Conservation (phyloP, 2,113 vertebrate species). For the Tragelaphus imberbis region DNA sequence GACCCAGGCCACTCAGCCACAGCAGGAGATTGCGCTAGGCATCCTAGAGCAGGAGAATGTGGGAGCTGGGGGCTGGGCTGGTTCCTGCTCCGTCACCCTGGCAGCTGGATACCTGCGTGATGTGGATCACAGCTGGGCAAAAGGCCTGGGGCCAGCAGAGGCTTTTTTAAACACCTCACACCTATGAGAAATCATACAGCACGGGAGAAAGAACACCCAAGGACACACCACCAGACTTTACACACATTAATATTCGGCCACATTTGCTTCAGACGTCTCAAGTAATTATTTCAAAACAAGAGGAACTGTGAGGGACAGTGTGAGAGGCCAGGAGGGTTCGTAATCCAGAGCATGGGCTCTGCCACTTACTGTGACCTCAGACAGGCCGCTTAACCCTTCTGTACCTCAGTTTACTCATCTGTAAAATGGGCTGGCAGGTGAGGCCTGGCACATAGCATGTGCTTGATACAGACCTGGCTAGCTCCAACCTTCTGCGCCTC, state of each 20-base stretch:
- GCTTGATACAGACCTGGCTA: background rate
- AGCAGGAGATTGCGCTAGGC: background rate
- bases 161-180: background rate
- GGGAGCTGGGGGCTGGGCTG: background rate
- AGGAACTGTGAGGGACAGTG: background rate
- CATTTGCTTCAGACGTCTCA: background rate
- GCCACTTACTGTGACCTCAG: background rate
- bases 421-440: background rate
- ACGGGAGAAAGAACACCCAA: background rate
- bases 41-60: background rate
- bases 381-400: background rate
- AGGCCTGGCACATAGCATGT: background rate
- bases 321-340: background rate
- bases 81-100: fast-evolving
- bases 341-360: background rate
- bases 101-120: background rate
- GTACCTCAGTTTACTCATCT: background rate
- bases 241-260: fast-evolving
- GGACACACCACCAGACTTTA: background rate
- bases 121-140: background rate
- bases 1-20: background rate
- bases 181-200: background rate
- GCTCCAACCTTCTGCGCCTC: fast-evolving
- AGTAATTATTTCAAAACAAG: background rate
- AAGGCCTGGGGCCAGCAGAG: background rate